Percentiles rank a stretch among this genome's conserved stretches.
These are phyloP conservation scores for Xenops minutus DNA, from an alignment of 2,797 vertebrate species.

Conservation along the genomic window DNA sequence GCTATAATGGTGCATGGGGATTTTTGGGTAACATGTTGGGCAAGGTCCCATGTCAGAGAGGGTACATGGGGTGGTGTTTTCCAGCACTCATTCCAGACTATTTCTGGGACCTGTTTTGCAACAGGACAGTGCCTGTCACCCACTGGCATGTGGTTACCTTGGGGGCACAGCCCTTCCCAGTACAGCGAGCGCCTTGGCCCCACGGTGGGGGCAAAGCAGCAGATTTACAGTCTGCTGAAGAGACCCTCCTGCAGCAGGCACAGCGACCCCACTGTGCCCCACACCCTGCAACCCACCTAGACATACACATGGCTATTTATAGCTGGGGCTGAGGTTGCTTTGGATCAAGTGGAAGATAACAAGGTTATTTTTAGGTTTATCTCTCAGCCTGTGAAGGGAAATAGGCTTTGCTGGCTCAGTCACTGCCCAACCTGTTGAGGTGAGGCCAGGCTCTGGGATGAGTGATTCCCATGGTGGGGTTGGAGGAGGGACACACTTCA, in stretches of 20 bases:
- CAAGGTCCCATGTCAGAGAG: not conserved
- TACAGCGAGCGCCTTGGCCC: fast-evolving
- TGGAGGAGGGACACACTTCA: not conserved
- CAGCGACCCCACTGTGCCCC: not conserved
- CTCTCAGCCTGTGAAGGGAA: not conserved
- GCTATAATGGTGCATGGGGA: fast-evolving
- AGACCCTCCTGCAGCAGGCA: not conserved
- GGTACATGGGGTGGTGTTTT: not conserved
- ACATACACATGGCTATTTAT: not conserved
- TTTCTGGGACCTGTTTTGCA: slow-evolving; percentile 26
- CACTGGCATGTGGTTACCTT: not conserved
- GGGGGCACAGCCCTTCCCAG: not conserved
- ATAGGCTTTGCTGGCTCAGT: slow-evolving; percentile 4
- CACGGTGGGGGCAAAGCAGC: fast-evolving
- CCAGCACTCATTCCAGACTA: not conserved
- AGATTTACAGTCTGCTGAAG: not conserved
- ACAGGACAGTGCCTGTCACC: not conserved
- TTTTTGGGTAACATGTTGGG: not conserved
- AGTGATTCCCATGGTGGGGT: fast-evolving
- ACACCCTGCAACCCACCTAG: not conserved
- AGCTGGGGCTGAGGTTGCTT: not conserved
- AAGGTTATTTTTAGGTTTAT: slow-evolving; percentile 49
- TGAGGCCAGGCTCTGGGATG: fast-evolving
- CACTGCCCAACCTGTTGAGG: not conserved
- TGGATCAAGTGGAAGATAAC: slow-evolving; percentile 4